A percentile compares a stretch with the other conserved stretches of the same genome.
These are phyloP conservation scores for Bradypodion pumilum DNA, from an alignment of 2,797 vertebrate genomes.

Conservation along the genomic window DNA sequence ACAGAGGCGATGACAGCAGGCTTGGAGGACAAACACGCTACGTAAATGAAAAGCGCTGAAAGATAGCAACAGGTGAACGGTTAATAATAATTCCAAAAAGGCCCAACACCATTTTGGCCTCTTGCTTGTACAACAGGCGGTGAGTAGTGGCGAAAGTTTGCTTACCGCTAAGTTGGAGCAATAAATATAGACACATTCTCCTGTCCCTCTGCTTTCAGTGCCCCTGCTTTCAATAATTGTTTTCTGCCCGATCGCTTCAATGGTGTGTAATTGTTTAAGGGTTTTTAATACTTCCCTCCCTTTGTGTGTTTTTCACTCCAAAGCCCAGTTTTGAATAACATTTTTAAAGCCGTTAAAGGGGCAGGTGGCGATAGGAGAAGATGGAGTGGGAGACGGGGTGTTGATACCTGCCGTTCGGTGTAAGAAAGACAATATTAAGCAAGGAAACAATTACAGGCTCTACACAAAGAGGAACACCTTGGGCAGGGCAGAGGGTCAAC, in stretches of 20 bases:
- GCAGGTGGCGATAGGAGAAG: conserved; percentile 61
- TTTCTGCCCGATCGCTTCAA: conserved; percentile 47
- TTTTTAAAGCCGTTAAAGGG: conserved; percentile 34
- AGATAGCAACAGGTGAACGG: conserved; percentile 89
- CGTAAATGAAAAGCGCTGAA: conserved; percentile 83
- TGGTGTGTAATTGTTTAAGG: conserved; percentile 15
- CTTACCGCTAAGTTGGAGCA: conserved; percentile 62
- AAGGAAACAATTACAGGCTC: conserved; percentile 59
- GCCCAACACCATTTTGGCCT: conserved; percentile 31
- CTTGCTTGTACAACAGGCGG: background rate
- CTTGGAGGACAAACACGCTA: conserved; percentile 72
- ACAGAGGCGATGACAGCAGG: conserved; percentile 81
- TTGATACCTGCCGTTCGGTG: conserved; percentile 31
- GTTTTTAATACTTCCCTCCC: conserved; percentile 9
- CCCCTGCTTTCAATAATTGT: conserved; percentile 47
- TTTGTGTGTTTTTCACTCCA: conserved; percentile 15
- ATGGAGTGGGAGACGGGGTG: too few relatives aligned
- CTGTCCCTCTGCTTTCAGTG: conserved; percentile 2
- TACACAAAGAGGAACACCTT: conserved; percentile 44
- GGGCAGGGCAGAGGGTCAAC: conserved; percentile 5
- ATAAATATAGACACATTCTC: conserved; percentile 22
- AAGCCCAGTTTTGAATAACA: background rate
- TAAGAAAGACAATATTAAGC: conserved; percentile 66
- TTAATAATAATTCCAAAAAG: conserved; percentile 61
- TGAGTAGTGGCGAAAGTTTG: conserved; percentile 49